phyloP scores from a whole-genome alignment of 2,113 vertebrate genomes.

The Fukomys damarensis region DNA sequence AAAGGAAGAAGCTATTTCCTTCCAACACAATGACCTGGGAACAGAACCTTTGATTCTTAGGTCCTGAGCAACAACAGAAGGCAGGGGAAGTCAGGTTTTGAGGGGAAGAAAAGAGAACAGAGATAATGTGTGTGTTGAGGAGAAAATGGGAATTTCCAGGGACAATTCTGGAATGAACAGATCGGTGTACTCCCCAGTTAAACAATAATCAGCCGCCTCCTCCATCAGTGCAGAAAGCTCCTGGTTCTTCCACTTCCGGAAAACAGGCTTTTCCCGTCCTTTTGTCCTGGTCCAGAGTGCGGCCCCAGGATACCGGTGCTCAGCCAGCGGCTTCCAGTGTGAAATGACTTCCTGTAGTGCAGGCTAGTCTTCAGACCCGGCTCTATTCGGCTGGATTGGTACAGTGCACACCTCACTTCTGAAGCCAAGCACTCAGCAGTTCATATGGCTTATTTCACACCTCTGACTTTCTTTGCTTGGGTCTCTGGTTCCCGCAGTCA shows the following conservation, averaged over 20 bases:
- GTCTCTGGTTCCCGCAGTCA: neutral
- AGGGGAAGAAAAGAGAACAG: neutral
- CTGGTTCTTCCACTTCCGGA: neutral
- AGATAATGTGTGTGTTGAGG: neutral
- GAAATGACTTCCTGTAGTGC: accelerated
- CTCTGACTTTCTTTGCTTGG: accelerated
- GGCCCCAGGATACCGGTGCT: neutral
- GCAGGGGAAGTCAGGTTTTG: neutral
- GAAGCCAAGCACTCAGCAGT: neutral
- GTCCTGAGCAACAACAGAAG: neutral
- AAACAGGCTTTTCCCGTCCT: neutral
- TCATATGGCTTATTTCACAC: too few relatives aligned
- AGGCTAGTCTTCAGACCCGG: neutral
- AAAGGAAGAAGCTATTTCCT: neutral
- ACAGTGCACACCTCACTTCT: neutral
- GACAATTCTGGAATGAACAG: neutral
- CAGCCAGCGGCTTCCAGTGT: neutral
- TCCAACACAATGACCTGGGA: neutral
- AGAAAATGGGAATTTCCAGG: neutral
- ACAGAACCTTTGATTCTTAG: neutral
- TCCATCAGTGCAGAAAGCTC: neutral
- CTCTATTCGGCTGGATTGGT: neutral
- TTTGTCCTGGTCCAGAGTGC: neutral
- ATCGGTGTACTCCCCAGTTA: neutral
- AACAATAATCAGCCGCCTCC: neutral